phyloP scores from a whole-genome alignment of 2,888 invertebrate genomes.

The Drosophila subquinaria region DNA sequence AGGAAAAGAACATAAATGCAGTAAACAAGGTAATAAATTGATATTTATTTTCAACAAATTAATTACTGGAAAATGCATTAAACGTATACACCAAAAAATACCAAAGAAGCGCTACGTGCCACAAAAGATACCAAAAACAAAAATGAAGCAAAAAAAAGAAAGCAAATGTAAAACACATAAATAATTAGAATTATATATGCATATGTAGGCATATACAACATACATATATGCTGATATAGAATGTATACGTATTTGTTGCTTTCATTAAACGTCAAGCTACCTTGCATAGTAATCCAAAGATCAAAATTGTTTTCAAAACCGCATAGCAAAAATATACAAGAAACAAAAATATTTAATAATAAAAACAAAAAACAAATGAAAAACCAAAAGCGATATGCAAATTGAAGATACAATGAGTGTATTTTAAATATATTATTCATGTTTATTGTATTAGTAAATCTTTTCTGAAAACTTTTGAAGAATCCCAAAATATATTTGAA shows the following conservation, averaged over 20 bases:
- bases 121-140: conserved; percentile 37
- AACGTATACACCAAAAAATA: conserved; percentile 9
- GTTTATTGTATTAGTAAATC: conserved; percentile 77
- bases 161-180: conserved; percentile 14
- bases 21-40: conserved; percentile 69
- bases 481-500: conserved; percentile 52
- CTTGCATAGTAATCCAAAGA: conserved; percentile 77
- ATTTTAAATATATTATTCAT: conserved; percentile 70
- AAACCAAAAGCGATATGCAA: conserved; percentile 18
- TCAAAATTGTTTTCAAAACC: conserved; percentile 76
- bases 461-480: conserved; percentile 58
- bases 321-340: conserved; percentile 76
- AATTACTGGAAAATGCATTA: conserved; percentile 66
- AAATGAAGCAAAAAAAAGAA: conserved; percentile 21
- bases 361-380: conserved; percentile 8
- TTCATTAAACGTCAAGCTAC: conserved; percentile 70
- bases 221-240: conserved; percentile 10
- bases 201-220: conserved; percentile 1
- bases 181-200: conserved; percentile 1
- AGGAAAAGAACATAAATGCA: conserved; percentile 23
- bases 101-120: conserved; percentile 58
- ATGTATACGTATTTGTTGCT: conserved; percentile 56
- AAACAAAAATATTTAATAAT: conserved; percentile 6
- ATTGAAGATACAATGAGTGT: conserved; percentile 36
- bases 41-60: conserved; percentile 69